Evolutionary conservation across 2,888 invertebrate species (phyloP).

Genomic region (Parapristionchus giblindavisi): DNA sequence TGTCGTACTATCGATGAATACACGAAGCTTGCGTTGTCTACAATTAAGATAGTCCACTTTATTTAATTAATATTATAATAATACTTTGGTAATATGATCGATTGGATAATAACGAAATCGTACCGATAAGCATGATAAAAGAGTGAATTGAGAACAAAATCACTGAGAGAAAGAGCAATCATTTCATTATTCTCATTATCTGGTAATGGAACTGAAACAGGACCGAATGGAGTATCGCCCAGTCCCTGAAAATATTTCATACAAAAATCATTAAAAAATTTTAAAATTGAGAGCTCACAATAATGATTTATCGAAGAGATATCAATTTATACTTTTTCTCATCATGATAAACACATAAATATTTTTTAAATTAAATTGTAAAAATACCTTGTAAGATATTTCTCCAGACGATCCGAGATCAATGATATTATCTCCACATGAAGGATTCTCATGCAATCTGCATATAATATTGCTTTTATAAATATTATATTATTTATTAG

Average conservation of each 20-base stretch:
- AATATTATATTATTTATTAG: too few relatives aligned
- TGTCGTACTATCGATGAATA: constrained; percentile 48
- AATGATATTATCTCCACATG: constrained; percentile 50
- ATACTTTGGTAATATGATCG: too few relatives aligned
- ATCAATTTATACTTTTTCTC: not conserved
- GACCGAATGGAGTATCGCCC: constrained; percentile 41
- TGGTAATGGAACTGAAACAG: constrained; percentile 29
- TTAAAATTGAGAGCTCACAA: too few relatives aligned
- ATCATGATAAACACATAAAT: not conserved
- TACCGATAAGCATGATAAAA: constrained; percentile 67
- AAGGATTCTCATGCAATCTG: constrained; percentile 54
- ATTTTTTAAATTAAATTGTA: not conserved
- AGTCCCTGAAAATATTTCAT: constrained; percentile 13
- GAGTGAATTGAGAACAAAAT: constrained; percentile 65
- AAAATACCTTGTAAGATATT: constrained; percentile 38
- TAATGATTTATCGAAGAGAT: not conserved
- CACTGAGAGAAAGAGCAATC: constrained; percentile 63
- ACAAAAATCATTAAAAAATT: too few relatives aligned
- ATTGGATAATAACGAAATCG: constrained; percentile 24
- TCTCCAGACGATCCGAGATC: constrained; percentile 58
- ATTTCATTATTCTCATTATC: constrained; percentile 45
- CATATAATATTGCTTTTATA: too few relatives aligned
- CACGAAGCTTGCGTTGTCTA: constrained; percentile 52
- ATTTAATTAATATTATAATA: too few relatives aligned
- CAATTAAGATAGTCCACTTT: constrained; percentile 1